Evolutionary conservation across 2,888 invertebrate genomes (phyloP), one percentile per base, ranked within the genome.

Genomic region (Meteorus cinctellus): DNA sequence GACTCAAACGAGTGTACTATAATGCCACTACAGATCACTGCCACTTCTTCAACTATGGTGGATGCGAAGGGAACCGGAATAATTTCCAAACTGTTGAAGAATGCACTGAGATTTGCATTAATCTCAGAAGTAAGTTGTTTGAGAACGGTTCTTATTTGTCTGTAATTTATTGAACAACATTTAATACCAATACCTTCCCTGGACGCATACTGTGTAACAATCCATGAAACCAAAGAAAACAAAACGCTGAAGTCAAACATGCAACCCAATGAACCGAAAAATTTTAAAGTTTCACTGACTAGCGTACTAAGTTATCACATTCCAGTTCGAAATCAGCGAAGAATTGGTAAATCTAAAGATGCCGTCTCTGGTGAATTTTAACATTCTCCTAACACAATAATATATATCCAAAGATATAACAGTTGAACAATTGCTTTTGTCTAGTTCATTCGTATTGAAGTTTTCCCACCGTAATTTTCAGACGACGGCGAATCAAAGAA

Each of bases 31-130:
- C 91, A 51, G 92, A 93, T 31, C 91, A 92, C 36, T 98, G 98
- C 87, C 94, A 94, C 83, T 93, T 95, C 5, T 98, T 98, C 90
- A 93, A 93, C 72, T 98, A 94, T 90, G 95, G 95, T 31, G 98
- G 97, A 55, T 98, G 98, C 87, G 94, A 95, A 66, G 96, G 95
- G 1, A 98, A 97, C 88, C 92, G 92, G 60, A 98, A 98, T 89
- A 96, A 96, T 88, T 98, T 98, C 90, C 92, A 93, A 73, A 93
- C 93, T 0, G 91, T 93, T 75, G 93, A 94, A 74, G 92, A 93
- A 63, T 97, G 97, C 84, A 92, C 92, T 77, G 90, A 91, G 29
- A 92, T 93, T 14, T 96, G 96, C 84, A 89, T 90, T 6, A 88
- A 90, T 79, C 90, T 90, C 82, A 90, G 90, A 88, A 91, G 92